Evolutionary conservation across 2,888 invertebrate species (phyloP), one percentile per base, ranked within the genome.

Genomic region (Microdon myrmicae): DNA sequence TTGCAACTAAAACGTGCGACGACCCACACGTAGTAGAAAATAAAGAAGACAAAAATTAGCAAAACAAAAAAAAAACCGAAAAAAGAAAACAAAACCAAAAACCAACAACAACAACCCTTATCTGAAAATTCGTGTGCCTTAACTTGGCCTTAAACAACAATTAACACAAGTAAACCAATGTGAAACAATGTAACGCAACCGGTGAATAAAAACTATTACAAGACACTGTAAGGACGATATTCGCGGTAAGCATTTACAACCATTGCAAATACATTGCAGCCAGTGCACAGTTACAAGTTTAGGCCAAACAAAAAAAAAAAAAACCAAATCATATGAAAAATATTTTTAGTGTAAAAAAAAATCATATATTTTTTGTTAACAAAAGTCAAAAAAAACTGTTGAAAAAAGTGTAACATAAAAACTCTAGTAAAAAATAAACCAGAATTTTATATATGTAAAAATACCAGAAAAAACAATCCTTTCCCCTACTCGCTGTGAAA

Each of bases 91-190:
- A 20, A 32, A 31, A 12, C 17, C 32, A 25, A 22, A 14, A 20
- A 67, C 13, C n/a, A 67, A 43, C 37, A 49, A 59, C 41, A 60
- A 7, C 49, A 55, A 60, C 53, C 55, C 61, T 68, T 54, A 56
- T 60, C 58, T 47, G 58, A 67, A 68, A 69, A 70, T 59, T 69
- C 68, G 66, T 68, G 71, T 71, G 71, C 71, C 71, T 71, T 71
- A 70, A 68, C 67, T 71, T 71, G 71, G 71, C 70, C 71, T 70
- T 71, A 70, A 60, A 55, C 61, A 67, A 67, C 32, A 32, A 53
- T n/a, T n/a, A n/a, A n/a, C n/a, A 26, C 35, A 47, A 32, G 14
- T 34, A 45, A 45, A 39, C 23, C 12, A 14, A 39, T 23, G 10
- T 8, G 13, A 37, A 34, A 16, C 16, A 34, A 37, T 12, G 20